phyloP scores from a whole-genome alignment of 2,797 vertebrate species.

The Pantherophis alleghaniensis region DNA sequence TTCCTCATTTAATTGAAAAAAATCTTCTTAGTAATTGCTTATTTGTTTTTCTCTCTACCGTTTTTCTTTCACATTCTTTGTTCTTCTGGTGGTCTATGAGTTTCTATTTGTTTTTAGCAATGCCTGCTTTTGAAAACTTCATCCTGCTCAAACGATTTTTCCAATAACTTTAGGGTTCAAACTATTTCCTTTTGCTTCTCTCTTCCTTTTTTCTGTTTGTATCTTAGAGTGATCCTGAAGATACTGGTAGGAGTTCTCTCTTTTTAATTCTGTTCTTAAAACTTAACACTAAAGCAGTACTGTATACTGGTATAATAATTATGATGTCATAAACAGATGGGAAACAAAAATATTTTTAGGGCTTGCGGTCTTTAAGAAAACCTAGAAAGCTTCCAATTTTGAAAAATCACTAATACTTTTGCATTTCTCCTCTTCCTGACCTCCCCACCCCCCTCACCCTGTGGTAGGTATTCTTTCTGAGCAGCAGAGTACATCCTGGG shows the following conservation, averaged over 20 bases:
- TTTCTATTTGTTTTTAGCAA: background rate
- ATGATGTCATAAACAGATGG: background rate
- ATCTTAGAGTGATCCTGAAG: too few species aligned
- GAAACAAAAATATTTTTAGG: background rate
- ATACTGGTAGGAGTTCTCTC: background rate
- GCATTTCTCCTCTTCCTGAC: conserved; percentile 5
- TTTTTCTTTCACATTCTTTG: too few species aligned
- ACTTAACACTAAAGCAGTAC: too few species aligned
- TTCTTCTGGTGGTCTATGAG: background rate
- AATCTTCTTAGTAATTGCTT: background rate
- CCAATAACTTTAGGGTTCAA: background rate
- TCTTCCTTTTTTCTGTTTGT: background rate
- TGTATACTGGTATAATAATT: background rate
- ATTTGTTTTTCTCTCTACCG: background rate
- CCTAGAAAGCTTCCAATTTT: background rate
- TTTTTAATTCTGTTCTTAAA: background rate
- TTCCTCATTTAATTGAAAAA: background rate
- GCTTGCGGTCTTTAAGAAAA: background rate
- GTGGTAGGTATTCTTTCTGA: conserved; percentile 92
- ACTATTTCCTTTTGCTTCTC: background rate
- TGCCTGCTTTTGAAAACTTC: background rate
- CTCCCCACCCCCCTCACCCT: conserved; percentile 3
- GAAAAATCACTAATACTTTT: background rate
- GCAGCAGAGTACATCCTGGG: conserved; percentile 94
- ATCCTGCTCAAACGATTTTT: background rate